Evolutionary conservation across 2,797 vertebrate genomes (phyloP).

Genomic region (Lagocephalus sceleratus): DNA sequence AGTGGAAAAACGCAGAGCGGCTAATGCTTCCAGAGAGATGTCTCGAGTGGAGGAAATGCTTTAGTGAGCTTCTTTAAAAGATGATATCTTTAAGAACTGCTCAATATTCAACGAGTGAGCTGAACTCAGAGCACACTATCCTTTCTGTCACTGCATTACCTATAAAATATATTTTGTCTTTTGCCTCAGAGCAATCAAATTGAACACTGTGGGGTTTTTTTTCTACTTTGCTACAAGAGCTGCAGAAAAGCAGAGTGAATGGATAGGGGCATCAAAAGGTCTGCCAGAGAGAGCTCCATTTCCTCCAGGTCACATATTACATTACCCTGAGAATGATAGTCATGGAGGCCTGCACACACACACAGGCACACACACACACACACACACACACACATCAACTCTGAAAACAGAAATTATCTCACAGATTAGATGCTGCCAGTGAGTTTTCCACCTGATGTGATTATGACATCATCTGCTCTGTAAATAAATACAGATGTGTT

Average conservation of each 20-base stretch:
- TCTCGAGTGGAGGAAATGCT: constrained; percentile 30
- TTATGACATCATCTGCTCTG: constrained; percentile 2
- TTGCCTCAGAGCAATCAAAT: constrained; percentile 11
- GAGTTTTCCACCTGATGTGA: not conserved
- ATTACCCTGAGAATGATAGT: constrained; percentile 47
- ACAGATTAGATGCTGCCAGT: not conserved
- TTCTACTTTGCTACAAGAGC: constrained; percentile 18
- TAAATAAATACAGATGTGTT: constrained; percentile 1
- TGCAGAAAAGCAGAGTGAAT: constrained; percentile 25
- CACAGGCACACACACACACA: not conserved
- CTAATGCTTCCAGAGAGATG: constrained; percentile 44
- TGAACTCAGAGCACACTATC: constrained; percentile 16
- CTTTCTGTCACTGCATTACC: constrained; percentile 18
- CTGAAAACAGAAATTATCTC: not conserved
- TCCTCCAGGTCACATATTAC: constrained; percentile 48
- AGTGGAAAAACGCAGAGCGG: constrained; percentile 36
- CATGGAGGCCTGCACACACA: constrained; percentile 7
- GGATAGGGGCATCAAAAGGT: constrained; percentile 34
- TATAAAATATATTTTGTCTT: constrained; percentile 1
- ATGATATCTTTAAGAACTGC: constrained; percentile 28
- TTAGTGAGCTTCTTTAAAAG: constrained; percentile 25
- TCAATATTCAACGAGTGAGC: constrained; percentile 31
- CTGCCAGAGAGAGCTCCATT: constrained; percentile 32
- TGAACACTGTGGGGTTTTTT: not conserved
- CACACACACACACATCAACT: constrained; percentile 2